Conservation (phyloP, 1,140 invertebrate genomes). For the Ooceraea biroi region DNA sequence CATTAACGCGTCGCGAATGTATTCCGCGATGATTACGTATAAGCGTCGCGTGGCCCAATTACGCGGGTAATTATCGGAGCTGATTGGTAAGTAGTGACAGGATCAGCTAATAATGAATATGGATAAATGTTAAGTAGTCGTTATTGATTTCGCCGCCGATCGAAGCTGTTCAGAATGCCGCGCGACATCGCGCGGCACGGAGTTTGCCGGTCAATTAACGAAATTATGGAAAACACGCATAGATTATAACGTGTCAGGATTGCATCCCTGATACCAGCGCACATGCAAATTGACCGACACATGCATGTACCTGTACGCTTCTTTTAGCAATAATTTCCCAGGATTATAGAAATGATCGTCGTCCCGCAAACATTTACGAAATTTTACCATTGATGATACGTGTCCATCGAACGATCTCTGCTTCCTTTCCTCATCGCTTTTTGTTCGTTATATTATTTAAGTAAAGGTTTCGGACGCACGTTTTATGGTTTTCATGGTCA, state of each 20-base stretch:
- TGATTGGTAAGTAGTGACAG: constrained; percentile 66
- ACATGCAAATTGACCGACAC: background rate
- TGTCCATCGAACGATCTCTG: background rate
- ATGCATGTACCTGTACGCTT: background rate
- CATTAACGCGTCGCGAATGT: constrained; percentile 16
- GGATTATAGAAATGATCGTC: background rate
- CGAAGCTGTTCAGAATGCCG: constrained; percentile 11
- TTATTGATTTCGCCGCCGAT: constrained; percentile 66
- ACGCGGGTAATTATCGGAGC: constrained; percentile 68
- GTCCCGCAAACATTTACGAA: background rate
- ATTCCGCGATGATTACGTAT: constrained; percentile 52
- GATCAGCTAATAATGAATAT: constrained; percentile 68
- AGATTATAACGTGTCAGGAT: constrained; percentile 15
- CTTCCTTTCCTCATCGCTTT: background rate
- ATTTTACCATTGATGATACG: background rate
- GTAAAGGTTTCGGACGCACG: background rate
- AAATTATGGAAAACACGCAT: background rate
- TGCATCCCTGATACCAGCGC: constrained; percentile 14
- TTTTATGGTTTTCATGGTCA: constrained; percentile 8
- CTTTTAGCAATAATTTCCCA: background rate
- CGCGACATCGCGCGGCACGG: background rate
- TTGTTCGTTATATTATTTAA: constrained; percentile 8
- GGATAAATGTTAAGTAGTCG: constrained; percentile 70
- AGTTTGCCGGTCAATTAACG: constrained; percentile 1
- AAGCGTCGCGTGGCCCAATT: constrained; percentile 60